Evolutionary conservation across 2,113 vertebrate genomes (phyloP).

Genomic region (Sitta europaea): DNA sequence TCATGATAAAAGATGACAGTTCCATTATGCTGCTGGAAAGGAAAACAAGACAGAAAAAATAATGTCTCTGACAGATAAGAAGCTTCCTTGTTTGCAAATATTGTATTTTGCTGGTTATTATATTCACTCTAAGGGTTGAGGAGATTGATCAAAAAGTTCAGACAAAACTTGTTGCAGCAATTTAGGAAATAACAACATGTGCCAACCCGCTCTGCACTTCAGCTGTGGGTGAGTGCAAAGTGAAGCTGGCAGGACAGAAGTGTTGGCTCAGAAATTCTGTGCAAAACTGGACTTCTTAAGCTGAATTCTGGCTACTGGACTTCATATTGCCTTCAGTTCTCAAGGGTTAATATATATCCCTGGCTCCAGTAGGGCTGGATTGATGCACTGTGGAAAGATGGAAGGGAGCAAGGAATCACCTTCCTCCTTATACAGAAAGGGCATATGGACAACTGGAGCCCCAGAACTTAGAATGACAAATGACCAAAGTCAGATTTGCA

Average conservation of each 20-base stretch:
- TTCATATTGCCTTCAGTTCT: not conserved
- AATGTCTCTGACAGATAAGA: not conserved
- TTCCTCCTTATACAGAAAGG: not conserved
- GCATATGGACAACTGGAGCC: not conserved
- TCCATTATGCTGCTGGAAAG: not conserved
- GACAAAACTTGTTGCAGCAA: not conserved
- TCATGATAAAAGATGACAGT: not conserved
- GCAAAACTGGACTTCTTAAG: not conserved
- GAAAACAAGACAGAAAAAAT: not conserved
- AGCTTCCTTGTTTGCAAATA: not conserved
- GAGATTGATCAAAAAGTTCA: not conserved
- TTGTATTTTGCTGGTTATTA: not conserved
- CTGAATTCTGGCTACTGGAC: not conserved
- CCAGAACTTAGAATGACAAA: not conserved
- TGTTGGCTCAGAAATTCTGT: not conserved
- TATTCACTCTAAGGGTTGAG: not conserved
- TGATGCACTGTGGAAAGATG: not conserved
- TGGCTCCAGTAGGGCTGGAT: not conserved
- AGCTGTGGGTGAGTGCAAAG: not conserved
- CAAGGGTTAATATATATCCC: fast-evolving
- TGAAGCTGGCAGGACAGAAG: not conserved
- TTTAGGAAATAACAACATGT: not conserved
- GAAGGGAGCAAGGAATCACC: not conserved
- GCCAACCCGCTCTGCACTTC: not conserved
- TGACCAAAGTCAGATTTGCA: not conserved